Evolutionary conservation across 2,797 vertebrate genomes (phyloP).

Genomic region (Acanthurus tractus): DNA sequence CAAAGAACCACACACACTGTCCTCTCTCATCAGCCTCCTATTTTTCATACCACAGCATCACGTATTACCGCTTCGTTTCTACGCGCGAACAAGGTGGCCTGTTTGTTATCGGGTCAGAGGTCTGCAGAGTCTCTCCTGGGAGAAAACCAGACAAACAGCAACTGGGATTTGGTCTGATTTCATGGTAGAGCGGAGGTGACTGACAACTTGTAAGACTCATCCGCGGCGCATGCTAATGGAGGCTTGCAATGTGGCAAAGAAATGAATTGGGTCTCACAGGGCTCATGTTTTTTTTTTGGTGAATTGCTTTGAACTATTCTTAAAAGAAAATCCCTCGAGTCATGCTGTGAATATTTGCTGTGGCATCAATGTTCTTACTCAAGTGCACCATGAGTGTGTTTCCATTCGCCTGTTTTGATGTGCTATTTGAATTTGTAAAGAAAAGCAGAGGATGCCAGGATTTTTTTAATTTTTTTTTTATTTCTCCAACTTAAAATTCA

Average conservation of each 20-base stretch:
- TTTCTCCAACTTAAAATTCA: neutral
- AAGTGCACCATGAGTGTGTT: conserved; percentile 40
- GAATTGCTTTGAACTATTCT: conserved; percentile 74
- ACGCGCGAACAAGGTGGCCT: conserved; percentile 9
- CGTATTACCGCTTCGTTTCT: conserved; percentile 14
- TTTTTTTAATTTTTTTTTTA: neutral
- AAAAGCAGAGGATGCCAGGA: neutral
- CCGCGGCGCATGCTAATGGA: conserved; percentile 66
- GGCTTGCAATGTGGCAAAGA: conserved; percentile 61
- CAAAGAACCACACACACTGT: conserved; percentile 44
- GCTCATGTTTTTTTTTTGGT: conserved; percentile 52
- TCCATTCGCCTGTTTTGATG: conserved; percentile 44
- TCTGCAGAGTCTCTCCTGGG: conserved; percentile 17
- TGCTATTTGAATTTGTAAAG: conserved; percentile 26
- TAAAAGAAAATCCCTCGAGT: conserved; percentile 71
- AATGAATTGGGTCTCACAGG: conserved; percentile 67
- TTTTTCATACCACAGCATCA: conserved; percentile 21
- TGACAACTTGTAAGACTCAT: conserved; percentile 68
- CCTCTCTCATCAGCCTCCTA: conserved; percentile 48
- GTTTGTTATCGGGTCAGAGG: conserved; percentile 49
- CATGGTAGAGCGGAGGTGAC: conserved; percentile 70
- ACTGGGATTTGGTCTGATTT: conserved; percentile 70
- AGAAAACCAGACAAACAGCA: conserved; percentile 55
- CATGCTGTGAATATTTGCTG: conserved; percentile 66
- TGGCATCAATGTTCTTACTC: conserved; percentile 56